phyloP scores from a whole-genome alignment of 2,888 invertebrate species.

The Clusia tigrina region DNA sequence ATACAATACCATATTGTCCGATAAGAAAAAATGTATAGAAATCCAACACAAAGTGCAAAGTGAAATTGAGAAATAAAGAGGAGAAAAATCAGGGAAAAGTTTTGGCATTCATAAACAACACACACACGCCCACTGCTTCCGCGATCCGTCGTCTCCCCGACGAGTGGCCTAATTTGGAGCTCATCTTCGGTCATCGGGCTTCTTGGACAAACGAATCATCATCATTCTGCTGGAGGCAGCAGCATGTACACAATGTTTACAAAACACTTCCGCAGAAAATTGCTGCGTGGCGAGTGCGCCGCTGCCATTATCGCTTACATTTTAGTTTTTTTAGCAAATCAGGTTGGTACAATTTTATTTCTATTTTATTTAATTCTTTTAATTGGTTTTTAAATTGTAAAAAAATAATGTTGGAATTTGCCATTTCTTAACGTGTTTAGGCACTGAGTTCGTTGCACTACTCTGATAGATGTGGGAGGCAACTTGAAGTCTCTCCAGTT shows the following conservation, averaged over 20 bases:
- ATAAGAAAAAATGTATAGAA: slow-evolving; percentile 1
- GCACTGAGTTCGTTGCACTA: no score
- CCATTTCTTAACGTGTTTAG: no score
- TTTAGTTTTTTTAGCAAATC: slow-evolving; percentile 60
- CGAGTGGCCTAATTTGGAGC: no score
- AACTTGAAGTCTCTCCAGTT: no score
- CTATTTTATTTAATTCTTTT: neutral
- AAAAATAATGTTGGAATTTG: neutral
- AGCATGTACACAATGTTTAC: slow-evolving; percentile 63
- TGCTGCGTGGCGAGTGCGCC: slow-evolving; percentile 40
- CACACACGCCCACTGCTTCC: no score
- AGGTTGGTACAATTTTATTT: slow-evolving; percentile 53
- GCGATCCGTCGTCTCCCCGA: no score
- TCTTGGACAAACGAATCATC: slow-evolving; percentile 13
- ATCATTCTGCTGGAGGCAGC: slow-evolving; percentile 14
- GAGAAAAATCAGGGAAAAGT: slow-evolving; percentile 22
- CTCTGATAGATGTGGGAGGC: no score
- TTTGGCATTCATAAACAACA: slow-evolving; percentile 33
- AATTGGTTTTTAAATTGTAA: neutral
- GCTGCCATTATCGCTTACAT: slow-evolving; percentile 51
- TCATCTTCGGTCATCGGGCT: no score
- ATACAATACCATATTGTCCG: slow-evolving; percentile 13
- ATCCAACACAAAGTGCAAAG: slow-evolving; percentile 3
- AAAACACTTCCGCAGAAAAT: slow-evolving; percentile 64
- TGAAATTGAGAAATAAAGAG: slow-evolving; percentile 21